Percentiles rank a stretch among this genome's conserved stretches.
phyloP scores from a whole-genome alignment of 1,140 invertebrate genomes.

The Acromyrmex charruanus region DNA sequence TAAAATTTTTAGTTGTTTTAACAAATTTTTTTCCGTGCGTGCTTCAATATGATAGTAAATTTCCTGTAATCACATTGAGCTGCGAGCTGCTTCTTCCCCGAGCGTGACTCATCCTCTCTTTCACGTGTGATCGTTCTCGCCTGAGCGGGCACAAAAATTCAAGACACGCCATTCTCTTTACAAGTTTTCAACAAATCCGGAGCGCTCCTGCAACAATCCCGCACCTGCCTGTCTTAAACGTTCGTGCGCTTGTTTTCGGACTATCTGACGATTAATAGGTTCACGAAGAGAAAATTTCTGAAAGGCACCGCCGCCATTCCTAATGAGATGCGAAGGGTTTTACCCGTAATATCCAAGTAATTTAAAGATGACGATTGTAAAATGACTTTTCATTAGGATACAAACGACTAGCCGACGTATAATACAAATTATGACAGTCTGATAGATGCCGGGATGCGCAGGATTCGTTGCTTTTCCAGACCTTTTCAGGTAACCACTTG shows the following conservation, averaged over 20 bases:
- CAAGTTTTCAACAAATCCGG: constrained; percentile 14
- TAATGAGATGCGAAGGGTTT: constrained; percentile 35
- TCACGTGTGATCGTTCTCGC: constrained; percentile 1
- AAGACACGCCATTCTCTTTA: background rate
- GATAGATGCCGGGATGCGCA: constrained; percentile 9
- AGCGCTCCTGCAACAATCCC: background rate
- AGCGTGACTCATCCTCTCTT: constrained; percentile 46
- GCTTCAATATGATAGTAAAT: constrained; percentile 14
- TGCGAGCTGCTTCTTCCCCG: background rate
- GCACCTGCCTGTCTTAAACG: constrained; percentile 24
- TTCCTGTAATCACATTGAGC: constrained; percentile 13
- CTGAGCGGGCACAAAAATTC: constrained; percentile 19
- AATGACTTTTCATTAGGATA: constrained; percentile 21
- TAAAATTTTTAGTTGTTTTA: no score
- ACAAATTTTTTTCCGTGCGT: no score
- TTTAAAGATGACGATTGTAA: constrained; percentile 20
- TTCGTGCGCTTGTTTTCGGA: constrained; percentile 2
- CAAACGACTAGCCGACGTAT: background rate
- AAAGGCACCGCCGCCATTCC: constrained; percentile 12
- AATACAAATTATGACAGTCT: constrained; percentile 32
- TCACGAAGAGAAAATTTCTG: background rate
- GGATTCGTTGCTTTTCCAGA: background rate
- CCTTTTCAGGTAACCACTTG: constrained; percentile 29
- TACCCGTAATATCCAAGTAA: constrained; percentile 15
- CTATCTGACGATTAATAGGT: constrained; percentile 9